A percentile compares a stretch with the other conserved stretches of the same genome.
phyloP scores from a whole-genome alignment of 2,113 vertebrate genomes.

The Todiramphus saurophagus region DNA sequence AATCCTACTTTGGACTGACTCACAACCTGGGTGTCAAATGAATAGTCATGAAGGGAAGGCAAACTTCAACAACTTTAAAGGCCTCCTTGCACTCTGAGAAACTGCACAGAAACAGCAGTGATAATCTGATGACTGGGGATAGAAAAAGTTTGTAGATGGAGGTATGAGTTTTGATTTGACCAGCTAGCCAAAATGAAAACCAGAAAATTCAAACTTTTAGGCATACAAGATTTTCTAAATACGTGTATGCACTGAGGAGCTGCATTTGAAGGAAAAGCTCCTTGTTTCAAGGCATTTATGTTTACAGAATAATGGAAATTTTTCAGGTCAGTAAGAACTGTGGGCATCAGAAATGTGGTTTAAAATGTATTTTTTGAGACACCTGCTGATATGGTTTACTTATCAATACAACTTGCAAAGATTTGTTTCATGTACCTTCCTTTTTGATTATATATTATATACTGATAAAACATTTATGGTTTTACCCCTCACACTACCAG shows the following conservation, averaged over 20 bases:
- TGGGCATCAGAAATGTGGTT: not conserved
- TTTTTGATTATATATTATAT: not conserved
- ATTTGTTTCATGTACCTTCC: not conserved
- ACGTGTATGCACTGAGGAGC: not conserved
- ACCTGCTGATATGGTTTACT: not conserved
- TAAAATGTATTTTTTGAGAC: not conserved
- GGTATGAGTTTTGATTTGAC: not conserved
- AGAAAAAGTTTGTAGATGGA: not conserved
- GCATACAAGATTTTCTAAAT: not conserved
- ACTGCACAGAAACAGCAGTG: not conserved
- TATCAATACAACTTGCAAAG: not conserved
- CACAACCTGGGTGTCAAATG: not conserved
- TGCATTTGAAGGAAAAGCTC: not conserved
- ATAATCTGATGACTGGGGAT: not conserved
- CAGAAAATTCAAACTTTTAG: not conserved
- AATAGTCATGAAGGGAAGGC: not conserved
- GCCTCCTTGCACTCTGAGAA: not conserved
- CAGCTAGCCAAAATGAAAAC: not conserved
- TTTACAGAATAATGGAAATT: not conserved
- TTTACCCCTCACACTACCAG: not conserved
- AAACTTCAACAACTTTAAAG: not conserved
- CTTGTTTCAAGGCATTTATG: not conserved
- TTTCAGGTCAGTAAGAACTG: not conserved
- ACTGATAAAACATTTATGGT: not conserved
- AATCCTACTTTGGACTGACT: not conserved